Base-by-base conservation (phyloP, 2,888 invertebrate species). In the Phytoseiulus persimilis region DNA sequence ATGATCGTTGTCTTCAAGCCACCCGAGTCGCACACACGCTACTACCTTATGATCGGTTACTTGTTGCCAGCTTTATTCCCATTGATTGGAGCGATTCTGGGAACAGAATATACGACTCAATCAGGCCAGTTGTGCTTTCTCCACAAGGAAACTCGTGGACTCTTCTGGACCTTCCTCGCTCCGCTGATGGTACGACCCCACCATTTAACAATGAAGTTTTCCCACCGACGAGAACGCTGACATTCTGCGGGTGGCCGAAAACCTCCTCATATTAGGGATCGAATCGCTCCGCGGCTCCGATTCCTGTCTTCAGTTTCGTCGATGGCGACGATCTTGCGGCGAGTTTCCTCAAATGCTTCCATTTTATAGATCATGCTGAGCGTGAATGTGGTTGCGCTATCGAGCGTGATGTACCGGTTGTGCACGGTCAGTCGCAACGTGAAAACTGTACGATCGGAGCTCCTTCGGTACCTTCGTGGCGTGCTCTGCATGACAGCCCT, bases 51-150 rank as follows among this genome's bases (percentile, higher is more conserved):
- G 14, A 1, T 32, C 28, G 87, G 87, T 6, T 87, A 87, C 45
- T 28, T 31, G n/a, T 9, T 33, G 32, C 33, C 87, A 2, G 6
- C 33, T 0, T 11, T 87, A 6, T 87, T 87, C 33, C 87, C 87
- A 28, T 3, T 33, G 31, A 31, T 33, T 0, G 87, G 33, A 3
- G 87, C 87, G 1, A 32, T 33, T 6, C 33, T 33, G 9, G n/a
- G 31, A 6, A 23, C 9, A 18, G 31, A 9, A 14, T n/a, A 33
- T n/a, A 31, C 11, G 6, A 6, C 45, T 32, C 6, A 87, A 32
- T 31, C 87, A 18, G 39, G 45, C 33, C 87, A 87, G 33, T n/a
- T 87, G 33, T 87, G 87, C 31, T 87, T 87, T n/a, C 32, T 87
- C 11, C n/a, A 87, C 33, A 87, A 23, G 33, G 11, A 65, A 65